Evolutionary conservation across 2,888 invertebrate species (phyloP).

Genomic region (Crossocerus cetratus): DNA sequence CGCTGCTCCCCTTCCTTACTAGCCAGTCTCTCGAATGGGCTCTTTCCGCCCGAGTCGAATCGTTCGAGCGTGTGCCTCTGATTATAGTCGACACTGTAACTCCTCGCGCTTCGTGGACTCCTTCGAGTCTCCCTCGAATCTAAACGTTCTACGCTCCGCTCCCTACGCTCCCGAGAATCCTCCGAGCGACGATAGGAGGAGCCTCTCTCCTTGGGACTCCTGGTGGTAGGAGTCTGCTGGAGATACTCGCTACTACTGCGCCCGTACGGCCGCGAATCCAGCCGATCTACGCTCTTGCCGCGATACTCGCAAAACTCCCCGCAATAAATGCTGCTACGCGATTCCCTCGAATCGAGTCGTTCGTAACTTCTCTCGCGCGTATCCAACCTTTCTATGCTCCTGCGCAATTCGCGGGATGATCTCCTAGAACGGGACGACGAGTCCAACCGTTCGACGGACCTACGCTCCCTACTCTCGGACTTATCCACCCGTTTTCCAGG

Average conservation of each 20-base stretch:
- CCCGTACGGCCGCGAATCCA: slow-evolving; percentile 63
- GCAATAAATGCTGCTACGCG: slow-evolving; percentile 35
- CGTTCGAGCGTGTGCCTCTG: slow-evolving; percentile 70
- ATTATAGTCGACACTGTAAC: slow-evolving; percentile 60
- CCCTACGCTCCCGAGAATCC: slow-evolving; percentile 44
- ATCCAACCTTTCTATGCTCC: slow-evolving; percentile 70
- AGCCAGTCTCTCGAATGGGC: slow-evolving; percentile 62
- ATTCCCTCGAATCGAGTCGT: slow-evolving; percentile 57
- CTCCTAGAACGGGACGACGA: slow-evolving; percentile 54
- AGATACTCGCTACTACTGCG: slow-evolving; percentile 64
- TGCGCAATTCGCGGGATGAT: slow-evolving; percentile 62
- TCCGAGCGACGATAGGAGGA: slow-evolving; percentile 32
- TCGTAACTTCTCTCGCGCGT: slow-evolving; percentile 64
- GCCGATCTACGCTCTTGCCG: slow-evolving; percentile 65
- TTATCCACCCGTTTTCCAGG: slow-evolving; percentile 38
- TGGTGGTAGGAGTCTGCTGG: slow-evolving; percentile 30
- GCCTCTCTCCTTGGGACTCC: slow-evolving; percentile 52
- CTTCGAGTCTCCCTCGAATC: slow-evolving; percentile 62
- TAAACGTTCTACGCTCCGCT: slow-evolving; percentile 66
- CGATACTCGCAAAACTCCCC: slow-evolving; percentile 58
- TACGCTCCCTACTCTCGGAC: slow-evolving; percentile 61
- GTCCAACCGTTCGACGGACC: slow-evolving; percentile 64
- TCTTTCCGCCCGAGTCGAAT: slow-evolving; percentile 64
- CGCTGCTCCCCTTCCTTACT: slow-evolving; percentile 34
- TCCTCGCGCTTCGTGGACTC: slow-evolving; percentile 42